Percentiles rank a stretch among this genome's conserved stretches.
These are phyloP conservation scores for Myripristis murdjan DNA, from an alignment of 2,797 vertebrate species.

Conservation along the genomic window DNA sequence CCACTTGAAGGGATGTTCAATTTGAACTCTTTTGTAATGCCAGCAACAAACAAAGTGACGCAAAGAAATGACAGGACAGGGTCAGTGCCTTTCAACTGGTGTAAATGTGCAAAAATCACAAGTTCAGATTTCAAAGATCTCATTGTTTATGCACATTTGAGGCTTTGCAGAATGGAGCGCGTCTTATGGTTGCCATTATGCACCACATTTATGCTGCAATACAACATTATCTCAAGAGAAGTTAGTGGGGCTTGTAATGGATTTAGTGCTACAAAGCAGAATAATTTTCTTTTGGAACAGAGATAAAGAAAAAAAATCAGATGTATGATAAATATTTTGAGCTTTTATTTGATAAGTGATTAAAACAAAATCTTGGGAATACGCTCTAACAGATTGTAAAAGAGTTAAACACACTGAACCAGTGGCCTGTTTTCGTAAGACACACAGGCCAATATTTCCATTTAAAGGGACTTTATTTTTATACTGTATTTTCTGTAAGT, in stretches of 20 bases:
- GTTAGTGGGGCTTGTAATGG: background rate
- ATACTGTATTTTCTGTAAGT: background rate
- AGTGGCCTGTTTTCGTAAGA: constrained; percentile 10
- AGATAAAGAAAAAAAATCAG: constrained; percentile 6
- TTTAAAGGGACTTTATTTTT: constrained; percentile 18
- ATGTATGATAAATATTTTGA: constrained; percentile 22
- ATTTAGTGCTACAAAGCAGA: background rate
- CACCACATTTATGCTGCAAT: background rate
- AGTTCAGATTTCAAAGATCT: constrained; percentile 44
- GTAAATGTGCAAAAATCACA: constrained; percentile 13
- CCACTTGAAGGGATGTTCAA: constrained; percentile 48
- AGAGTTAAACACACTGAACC: constrained; percentile 33
- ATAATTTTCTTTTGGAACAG: background rate
- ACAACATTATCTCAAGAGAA: background rate
- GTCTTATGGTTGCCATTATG: background rate
- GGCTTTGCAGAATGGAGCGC: constrained; percentile 40
- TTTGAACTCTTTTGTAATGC: constrained; percentile 22
- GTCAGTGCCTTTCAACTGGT: constrained; percentile 22
- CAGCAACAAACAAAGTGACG: constrained; percentile 41
- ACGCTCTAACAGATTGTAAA: constrained; percentile 11
- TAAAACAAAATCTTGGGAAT: background rate
- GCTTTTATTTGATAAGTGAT: constrained; percentile 51
- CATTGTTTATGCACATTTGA: constrained; percentile 30
- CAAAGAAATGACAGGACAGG: constrained; percentile 36
- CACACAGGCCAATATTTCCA: constrained; percentile 18